Evolutionary conservation across 2,888 invertebrate species (phyloP), one percentile per base, ranked within the genome.

Genomic region (Hydriomena furcata): DNA sequence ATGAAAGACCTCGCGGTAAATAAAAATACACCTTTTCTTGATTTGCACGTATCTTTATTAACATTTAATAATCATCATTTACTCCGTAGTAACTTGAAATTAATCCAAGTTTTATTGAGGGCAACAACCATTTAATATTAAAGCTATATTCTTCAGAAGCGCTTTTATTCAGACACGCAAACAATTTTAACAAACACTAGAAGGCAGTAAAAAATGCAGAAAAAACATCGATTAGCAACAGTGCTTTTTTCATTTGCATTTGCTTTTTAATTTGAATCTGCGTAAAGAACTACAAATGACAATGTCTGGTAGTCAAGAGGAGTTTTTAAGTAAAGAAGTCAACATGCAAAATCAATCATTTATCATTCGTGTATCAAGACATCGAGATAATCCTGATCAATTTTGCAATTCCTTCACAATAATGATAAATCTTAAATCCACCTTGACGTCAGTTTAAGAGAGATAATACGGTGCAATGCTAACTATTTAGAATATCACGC

Each of bases 121-220:
- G 70, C 68, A 62, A 65, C 58, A 64, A 61, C 68, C 71, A 65
- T 51, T 55, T 48, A 54, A 61, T 60, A 59, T 55, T n/a, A n/a
- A 47, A 52, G 42, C 62, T 41, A 52, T 53, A 43, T 57, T 51
- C 52, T 32, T 42, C 44, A 45, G 36, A 36, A 48, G 40, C 38
- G 47, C 40, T 43, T 48, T 55, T 57, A 54, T 56, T 49, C 46
- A 36, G 30, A 49, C 55, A 65, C 55, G 57, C 62, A 59, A 67
- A 65, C 67, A 61, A 64, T 43, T 52, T 52, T 65, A 60, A 65
- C 60, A 60, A 62, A 61, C 46, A 52, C 52, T 60, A 65, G 67
- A 56, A 55, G 50, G 12, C 11, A 17, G 13, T n/a, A 34, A 25
- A 21, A 31, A 42, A 28, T 32, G n/a, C n/a, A n/a, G n/a, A n/a